Percentiles rank a stretch among this genome's conserved stretches.
phyloP scores from a whole-genome alignment of 2,797 vertebrate genomes.

The Adrianichthys oophorus region DNA sequence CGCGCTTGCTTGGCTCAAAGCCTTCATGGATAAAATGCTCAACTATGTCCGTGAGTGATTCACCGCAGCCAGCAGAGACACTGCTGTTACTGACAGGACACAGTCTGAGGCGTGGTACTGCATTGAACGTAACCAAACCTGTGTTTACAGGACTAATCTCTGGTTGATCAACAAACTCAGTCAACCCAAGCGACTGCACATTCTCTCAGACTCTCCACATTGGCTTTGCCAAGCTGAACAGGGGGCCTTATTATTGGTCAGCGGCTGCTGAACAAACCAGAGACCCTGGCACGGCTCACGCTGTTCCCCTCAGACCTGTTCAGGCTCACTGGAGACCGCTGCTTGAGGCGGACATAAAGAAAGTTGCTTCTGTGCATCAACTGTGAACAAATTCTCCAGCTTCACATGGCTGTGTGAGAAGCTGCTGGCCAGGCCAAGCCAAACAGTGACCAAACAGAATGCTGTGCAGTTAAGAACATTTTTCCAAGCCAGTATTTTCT shows the following conservation, averaged over 20 bases:
- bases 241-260: constrained; percentile 65
- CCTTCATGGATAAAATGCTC: constrained; percentile 32
- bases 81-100: constrained; percentile 28
- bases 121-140: constrained; percentile 31
- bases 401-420: constrained; percentile 62
- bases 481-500: constrained; percentile 39
- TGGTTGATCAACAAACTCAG: constrained; percentile 62
- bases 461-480: constrained; percentile 62
- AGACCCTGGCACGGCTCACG: constrained; percentile 55
- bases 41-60: constrained; percentile 10
- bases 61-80: constrained; percentile 22
- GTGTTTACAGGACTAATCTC: constrained; percentile 50
- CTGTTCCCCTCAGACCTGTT: constrained; percentile 66
- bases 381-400: constrained; percentile 47
- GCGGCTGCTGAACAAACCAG: constrained; percentile 58
- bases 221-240: constrained; percentile 57
- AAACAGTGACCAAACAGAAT: constrained; percentile 65
- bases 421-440: constrained; percentile 65
- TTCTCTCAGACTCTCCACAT: constrained; percentile 50
- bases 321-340: constrained; percentile 65
- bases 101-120: constrained; percentile 6
- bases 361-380: constrained; percentile 76
- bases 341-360: constrained; percentile 68
- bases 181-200: constrained; percentile 48
- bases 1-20: constrained; percentile 32